Base-by-base conservation (phyloP, 2,888 invertebrate species). In the Stenolophus ochropezus region DNA sequence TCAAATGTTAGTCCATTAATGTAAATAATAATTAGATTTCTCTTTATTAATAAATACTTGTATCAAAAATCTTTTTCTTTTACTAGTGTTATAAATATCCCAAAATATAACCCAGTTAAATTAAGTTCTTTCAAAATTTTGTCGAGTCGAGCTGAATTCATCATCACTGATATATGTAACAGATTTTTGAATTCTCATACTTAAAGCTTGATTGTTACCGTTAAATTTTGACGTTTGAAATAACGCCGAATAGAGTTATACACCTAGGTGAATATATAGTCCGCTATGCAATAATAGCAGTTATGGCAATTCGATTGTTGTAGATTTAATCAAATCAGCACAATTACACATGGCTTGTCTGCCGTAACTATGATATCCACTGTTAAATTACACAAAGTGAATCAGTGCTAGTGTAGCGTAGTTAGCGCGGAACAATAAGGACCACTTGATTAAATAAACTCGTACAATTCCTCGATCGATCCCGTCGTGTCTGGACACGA, bases 381-480 rank as follows among this genome's bases (percentile, higher is more conserved):
- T 69, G 65, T 69, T 27, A 33, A 69, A 61, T 69, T 33, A 69
- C 27, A 69, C 65, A 69, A 69, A 69, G 65, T 27, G 18, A 69
- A 69, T 69, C 65, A 33, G 65, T 18, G 18, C 65, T 18, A 11
- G 33, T 27, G 65, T 33, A 16, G 65, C 65, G 18, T 18, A 69
- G 56, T 18, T 56, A 56, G 56, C 14, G 18, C 18, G 33, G 65
- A 69, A 69, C 33, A 69, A 69, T 69, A 69, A 69, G 65, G 65
- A 33, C 65, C 18, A 69, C 65, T 69, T 69, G 65, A 69, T 69
- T 69, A 69, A 69, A 69, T 69, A 69, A 69, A 69, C 65, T 69
- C 18, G 65, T 18, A 33, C 65, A 69, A 69, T 69, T 33, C 65
- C 65, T 33, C 16, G 20, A 69, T 69, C 65, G 65, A 69, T 69